Conservation (phyloP, 92 coral and sea anemone species). For the Epizoanthus illoricatus region DNA sequence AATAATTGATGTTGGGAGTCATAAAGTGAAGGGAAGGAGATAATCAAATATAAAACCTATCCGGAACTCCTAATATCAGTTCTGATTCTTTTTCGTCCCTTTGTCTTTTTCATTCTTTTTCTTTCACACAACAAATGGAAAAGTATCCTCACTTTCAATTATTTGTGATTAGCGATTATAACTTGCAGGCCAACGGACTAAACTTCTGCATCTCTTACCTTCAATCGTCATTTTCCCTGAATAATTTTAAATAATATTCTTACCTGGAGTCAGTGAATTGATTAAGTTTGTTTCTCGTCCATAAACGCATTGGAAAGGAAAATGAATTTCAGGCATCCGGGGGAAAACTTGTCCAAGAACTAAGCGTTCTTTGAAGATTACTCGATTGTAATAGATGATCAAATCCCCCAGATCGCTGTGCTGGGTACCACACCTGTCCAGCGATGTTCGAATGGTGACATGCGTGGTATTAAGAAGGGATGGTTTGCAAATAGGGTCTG, state of each 20-base stretch:
- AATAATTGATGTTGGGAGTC: too few relatives aligned
- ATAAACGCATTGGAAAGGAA: slow-evolving; percentile 36
- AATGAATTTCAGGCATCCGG: slow-evolving; percentile 10
- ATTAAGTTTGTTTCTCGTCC: slow-evolving; percentile 11
- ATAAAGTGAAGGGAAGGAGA: too few relatives aligned
- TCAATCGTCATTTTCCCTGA: background rate
- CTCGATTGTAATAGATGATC: slow-evolving; percentile 29
- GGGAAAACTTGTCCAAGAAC: slow-evolving; percentile 9
- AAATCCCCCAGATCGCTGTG: slow-evolving; percentile 26
- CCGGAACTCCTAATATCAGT: too few relatives aligned
- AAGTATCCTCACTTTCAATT: too few relatives aligned
- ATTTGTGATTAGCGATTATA: too few relatives aligned
- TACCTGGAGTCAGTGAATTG: slow-evolving; percentile 21
- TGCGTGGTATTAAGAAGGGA: slow-evolving; percentile 12
- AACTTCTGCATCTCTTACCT: background rate
- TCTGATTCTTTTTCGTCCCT: too few relatives aligned
- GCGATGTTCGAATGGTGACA: slow-evolving; percentile 16
- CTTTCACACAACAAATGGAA: too few relatives aligned
- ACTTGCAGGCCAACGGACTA: background rate
- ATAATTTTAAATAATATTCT: background rate
- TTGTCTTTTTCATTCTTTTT: too few relatives aligned
- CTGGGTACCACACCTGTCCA: slow-evolving; percentile 26
- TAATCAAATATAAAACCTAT: too few relatives aligned
- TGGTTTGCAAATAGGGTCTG: slow-evolving; percentile 29
- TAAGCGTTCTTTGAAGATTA: slow-evolving; percentile 23